phyloP scores from a whole-genome alignment of 1,140 invertebrate genomes.

The Trichonephila clavata region DNA sequence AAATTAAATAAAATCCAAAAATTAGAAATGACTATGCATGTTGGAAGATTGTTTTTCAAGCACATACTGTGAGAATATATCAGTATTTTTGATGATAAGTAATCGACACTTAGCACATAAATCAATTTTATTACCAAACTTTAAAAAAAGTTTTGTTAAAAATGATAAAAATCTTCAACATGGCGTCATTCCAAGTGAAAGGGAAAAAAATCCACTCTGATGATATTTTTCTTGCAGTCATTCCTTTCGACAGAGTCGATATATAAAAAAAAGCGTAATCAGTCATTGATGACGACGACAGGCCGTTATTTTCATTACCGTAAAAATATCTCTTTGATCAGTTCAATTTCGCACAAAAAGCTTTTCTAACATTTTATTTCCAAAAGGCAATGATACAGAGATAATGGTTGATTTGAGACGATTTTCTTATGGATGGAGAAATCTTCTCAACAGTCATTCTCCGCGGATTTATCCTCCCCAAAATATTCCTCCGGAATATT shows the following conservation, averaged over 20 bases:
- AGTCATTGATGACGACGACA: neutral
- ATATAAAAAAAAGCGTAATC: neutral
- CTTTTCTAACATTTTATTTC: neutral
- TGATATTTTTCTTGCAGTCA: neutral
- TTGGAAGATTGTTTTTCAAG: no score
- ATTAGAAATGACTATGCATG: no score
- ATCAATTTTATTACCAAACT: no score
- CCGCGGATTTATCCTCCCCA: neutral
- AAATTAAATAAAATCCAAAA: no score
- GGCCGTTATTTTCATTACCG: neutral
- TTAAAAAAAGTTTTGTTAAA: neutral
- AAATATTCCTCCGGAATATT: constrained; percentile 29
- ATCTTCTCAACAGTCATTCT: neutral
- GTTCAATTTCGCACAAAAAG: neutral
- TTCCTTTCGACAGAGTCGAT: neutral
- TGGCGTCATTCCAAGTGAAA: neutral
- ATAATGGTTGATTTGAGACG: neutral
- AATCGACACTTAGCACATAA: no score
- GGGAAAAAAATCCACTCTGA: neutral
- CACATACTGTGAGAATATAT: no score
- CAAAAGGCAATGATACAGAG: neutral
- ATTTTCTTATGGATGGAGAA: neutral
- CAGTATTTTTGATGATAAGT: no score
- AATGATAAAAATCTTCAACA: neutral
- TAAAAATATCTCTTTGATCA: neutral